Evolutionary conservation across 2,797 vertebrate genomes (phyloP), one percentile per base, ranked within the genome.

Genomic region (Amniataba percoides): DNA sequence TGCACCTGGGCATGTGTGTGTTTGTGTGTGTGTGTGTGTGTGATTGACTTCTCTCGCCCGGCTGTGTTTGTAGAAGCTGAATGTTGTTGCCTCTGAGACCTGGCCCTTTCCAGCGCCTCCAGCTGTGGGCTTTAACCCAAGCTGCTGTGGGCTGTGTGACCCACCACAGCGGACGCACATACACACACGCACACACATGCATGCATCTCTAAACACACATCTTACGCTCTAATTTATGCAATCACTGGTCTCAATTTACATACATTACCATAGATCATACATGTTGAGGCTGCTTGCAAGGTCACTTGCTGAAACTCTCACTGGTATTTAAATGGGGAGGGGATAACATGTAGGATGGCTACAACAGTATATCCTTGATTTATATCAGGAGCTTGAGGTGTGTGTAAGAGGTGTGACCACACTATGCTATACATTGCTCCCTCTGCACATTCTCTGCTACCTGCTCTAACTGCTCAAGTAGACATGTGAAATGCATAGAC

Each of bases 191-290:
- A 51, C 68, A 31, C 70, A 49, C 55, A 45, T 1, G 4, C 59
- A 60, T 27, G 21, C 56, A 81, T 72, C 27, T 74, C 72, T 71
- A 81, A 82, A 85, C 60, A 85, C 76, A 77, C 68, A 88, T 81
- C 77, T 85, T 82, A 63, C 81, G 73, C 80, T 77, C 13, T 89
- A 91, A 93, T 94, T 89, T 90, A 94, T 92, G 81, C 89, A 87
- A 85, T 91, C 88, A 84, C 64, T 70, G 51, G 25, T 79, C 78
- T 56, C 19, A 53, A 93, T 94, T 92, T 93, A 83, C 93, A 95
- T 93, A 91, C 71, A 93, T 95, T 93, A 93, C 66, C 89, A 91
- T 78, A 88, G 77, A 91, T 90, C 88, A 88, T 86, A 89, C 81
- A 87, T 79, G 89, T 85, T 64, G 68, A 74, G 67, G 81, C 67